Evolutionary conservation across 2,113 vertebrate genomes (phyloP).

Genomic region (Urocitellus parryii): DNA sequence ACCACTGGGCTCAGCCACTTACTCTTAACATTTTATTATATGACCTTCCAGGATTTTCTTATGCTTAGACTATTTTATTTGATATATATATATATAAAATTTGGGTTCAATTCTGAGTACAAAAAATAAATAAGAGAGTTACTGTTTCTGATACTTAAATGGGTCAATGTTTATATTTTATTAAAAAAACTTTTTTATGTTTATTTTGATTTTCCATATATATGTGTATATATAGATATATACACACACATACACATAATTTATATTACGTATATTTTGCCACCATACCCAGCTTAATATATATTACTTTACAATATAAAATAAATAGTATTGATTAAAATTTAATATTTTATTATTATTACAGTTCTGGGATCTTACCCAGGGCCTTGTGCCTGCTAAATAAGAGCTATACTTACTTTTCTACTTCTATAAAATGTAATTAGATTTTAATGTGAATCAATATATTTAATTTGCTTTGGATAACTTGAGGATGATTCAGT

Average conservation of each 20-base stretch:
- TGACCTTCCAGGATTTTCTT: too few species aligned
- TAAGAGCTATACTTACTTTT: neutral
- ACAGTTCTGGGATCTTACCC: neutral
- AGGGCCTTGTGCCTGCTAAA: neutral
- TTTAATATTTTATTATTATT: neutral
- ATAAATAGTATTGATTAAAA: neutral
- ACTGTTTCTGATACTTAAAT: neutral
- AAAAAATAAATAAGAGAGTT: too few species aligned
- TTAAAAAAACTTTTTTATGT: neutral
- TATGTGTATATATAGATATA: too few species aligned
- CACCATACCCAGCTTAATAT: too few species aligned
- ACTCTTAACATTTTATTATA: too few species aligned
- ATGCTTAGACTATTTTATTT: too few species aligned
- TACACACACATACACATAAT: too few species aligned
- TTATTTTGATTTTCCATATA: neutral
- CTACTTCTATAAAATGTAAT: neutral
- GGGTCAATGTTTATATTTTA: neutral
- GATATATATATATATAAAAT: too few species aligned
- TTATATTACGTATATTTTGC: too few species aligned
- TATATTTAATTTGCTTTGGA: slow-evolving; percentile 28
- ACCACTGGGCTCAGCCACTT: too few species aligned
- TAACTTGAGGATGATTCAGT: slow-evolving; percentile 53
- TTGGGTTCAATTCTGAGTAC: too few species aligned
- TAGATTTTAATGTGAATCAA: slow-evolving; percentile 32
- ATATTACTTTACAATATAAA: neutral